phyloP scores from a whole-genome alignment of 2,113 vertebrate genomes.

The Sapayoa aenigma region DNA sequence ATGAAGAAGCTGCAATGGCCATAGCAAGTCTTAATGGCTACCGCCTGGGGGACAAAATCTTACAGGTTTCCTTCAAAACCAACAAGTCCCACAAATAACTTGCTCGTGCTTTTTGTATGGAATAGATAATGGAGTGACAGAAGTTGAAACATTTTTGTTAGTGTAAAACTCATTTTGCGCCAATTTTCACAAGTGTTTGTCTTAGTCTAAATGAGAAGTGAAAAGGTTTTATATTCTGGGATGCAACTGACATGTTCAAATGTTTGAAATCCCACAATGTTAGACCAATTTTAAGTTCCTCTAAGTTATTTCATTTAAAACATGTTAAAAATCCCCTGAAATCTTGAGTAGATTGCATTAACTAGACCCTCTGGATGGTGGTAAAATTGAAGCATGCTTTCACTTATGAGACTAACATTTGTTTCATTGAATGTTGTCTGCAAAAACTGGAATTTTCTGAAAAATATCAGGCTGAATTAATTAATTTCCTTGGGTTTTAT shows the following conservation, averaged over 20 bases:
- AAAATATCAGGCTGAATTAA: slow-evolving; percentile 54
- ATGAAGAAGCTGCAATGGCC: slow-evolving; percentile 99
- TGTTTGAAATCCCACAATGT: slow-evolving; percentile 82
- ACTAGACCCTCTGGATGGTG: slow-evolving; percentile 73
- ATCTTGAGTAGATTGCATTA: slow-evolving; percentile 71
- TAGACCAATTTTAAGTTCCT: slow-evolving; percentile 80
- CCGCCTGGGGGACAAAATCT: slow-evolving; percentile 97
- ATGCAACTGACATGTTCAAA: slow-evolving; percentile 86
- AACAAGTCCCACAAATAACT: slow-evolving; percentile 99
- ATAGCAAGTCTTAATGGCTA: slow-evolving; percentile 98
- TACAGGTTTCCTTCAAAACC: slow-evolving; percentile 99
- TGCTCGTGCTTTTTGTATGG: slow-evolving; percentile 82
- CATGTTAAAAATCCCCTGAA: slow-evolving; percentile 69
- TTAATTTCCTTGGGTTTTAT: slow-evolving; percentile 43
- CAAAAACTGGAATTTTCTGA: slow-evolving; percentile 70
- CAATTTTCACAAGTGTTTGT: slow-evolving; percentile 88
- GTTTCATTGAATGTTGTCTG: slow-evolving; percentile 66
- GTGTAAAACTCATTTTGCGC: slow-evolving; percentile 87
- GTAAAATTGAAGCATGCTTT: slow-evolving; percentile 74
- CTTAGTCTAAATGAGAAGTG: slow-evolving; percentile 84
- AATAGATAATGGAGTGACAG: slow-evolving; percentile 83
- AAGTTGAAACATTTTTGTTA: slow-evolving; percentile 79
- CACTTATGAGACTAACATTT: slow-evolving; percentile 73
- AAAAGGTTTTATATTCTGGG: slow-evolving; percentile 82
- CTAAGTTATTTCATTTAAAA: slow-evolving; percentile 79